phyloP scores from a whole-genome alignment of 2,888 invertebrate genomes.

The Eudasyphora cyanicolor region DNA sequence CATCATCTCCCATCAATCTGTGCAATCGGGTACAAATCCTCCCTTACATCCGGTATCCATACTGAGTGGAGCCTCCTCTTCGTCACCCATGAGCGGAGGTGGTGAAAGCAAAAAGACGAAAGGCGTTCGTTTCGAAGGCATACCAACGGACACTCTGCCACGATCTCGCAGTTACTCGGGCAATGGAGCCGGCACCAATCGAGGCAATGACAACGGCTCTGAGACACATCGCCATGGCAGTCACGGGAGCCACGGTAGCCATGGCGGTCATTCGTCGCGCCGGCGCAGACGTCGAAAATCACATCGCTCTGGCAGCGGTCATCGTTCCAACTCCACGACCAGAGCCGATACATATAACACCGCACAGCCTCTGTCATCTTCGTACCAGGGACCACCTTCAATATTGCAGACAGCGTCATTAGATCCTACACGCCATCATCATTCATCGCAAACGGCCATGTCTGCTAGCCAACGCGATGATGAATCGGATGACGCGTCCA shows the following conservation, averaged over 20 bases:
- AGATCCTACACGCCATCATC: constrained; percentile 55
- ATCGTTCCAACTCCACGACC: constrained; percentile 75
- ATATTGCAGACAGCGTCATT: constrained; percentile 66
- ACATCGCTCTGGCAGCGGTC: constrained; percentile 75
- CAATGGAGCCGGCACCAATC: constrained; percentile 77
- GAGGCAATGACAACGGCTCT: constrained; percentile 41
- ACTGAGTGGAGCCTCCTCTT: constrained; percentile 75
- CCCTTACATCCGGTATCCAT: constrained; percentile 75
- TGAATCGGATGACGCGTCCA: constrained; percentile 87
- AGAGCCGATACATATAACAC: constrained; percentile 77
- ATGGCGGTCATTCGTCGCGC: constrained; percentile 75
- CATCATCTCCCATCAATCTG: constrained; percentile 75
- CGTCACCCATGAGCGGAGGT: constrained; percentile 75
- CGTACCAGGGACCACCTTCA: constrained; percentile 76
- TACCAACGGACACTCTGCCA: constrained; percentile 80
- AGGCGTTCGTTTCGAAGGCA: constrained; percentile 80
- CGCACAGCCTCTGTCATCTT: constrained; percentile 76
- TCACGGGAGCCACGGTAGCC: constrained; percentile 71
- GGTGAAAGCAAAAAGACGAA: constrained; percentile 75
- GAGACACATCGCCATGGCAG: constrained; percentile 62
- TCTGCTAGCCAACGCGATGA: constrained; percentile 70
- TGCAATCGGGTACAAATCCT: constrained; percentile 72
- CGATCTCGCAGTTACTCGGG: constrained; percentile 82
- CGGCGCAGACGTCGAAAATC: constrained; percentile 76
- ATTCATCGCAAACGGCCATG: constrained; percentile 57